phyloP scores from a whole-genome alignment of 2,113 vertebrate species.

The Pachypanchax playfairii region DNA sequence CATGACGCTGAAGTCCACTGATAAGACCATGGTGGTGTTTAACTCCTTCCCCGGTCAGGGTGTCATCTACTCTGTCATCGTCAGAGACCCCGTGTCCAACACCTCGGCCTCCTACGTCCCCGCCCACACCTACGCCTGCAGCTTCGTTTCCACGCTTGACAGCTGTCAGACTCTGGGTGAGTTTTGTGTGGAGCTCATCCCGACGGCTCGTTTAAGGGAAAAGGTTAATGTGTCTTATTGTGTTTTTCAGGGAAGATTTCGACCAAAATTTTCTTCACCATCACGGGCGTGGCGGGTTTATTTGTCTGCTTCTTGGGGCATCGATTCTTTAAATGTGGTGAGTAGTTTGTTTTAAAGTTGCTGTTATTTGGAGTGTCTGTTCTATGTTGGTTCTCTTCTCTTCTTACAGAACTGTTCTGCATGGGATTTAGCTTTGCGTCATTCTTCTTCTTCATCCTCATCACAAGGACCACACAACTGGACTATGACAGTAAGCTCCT shows the following conservation, averaged over 20 bases:
- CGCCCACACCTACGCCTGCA: slow-evolving; percentile 91
- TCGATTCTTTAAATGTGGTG: slow-evolving; percentile 95
- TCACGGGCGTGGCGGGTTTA: slow-evolving; percentile 85
- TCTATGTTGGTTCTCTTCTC: not conserved
- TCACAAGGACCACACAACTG: slow-evolving; percentile 81
- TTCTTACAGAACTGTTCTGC: slow-evolving; percentile 86
- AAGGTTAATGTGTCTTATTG: too few species aligned
- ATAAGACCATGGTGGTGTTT: slow-evolving; percentile 81
- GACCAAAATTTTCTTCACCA: slow-evolving; percentile 90
- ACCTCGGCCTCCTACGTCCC: slow-evolving; percentile 90
- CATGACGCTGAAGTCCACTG: slow-evolving; percentile 78
- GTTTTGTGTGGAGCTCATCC: not conserved
- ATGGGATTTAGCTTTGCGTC: slow-evolving; percentile 87
- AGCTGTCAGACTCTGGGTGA: slow-evolving; percentile 86
- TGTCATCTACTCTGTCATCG: slow-evolving; percentile 90
- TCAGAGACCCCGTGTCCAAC: slow-evolving; percentile 87
- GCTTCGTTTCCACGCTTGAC: slow-evolving; percentile 79
- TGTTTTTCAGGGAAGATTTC: slow-evolving; percentile 82
- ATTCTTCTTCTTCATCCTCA: slow-evolving; percentile 87
- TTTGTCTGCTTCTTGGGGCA: slow-evolving; percentile 93
- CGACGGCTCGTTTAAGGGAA: too few species aligned
- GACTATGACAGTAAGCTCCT: slow-evolving; percentile 82
- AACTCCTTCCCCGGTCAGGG: slow-evolving; percentile 90
- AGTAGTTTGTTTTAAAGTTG: too few species aligned
- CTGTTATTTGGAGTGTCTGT: too few species aligned